Base-by-base conservation (phyloP, 1,140 invertebrate genomes). In the Scylla paramamosain region DNA sequence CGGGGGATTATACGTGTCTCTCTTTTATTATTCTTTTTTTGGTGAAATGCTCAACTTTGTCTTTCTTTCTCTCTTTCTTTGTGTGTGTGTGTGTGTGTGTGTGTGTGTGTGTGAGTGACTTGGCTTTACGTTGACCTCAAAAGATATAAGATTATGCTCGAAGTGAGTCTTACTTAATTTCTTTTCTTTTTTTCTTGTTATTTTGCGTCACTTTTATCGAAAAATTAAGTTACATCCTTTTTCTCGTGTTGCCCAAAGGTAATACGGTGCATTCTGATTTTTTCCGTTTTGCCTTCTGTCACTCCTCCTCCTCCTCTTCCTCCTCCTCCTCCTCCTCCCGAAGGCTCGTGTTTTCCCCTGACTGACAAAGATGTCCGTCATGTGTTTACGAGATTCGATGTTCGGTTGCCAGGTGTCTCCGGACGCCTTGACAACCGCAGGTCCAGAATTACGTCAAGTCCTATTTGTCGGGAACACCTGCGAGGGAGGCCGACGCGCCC, bases 381-480 rank as follows among this genome's bases (percentile, higher is more conserved):
- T 77, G 25, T 77, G 67, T 77, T 77, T 77, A 77, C 67, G 67
- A 77, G 67, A 77, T n/a, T 77, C 67, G 67, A 7, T n/a, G 16
- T 77, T 77, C 12, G 67, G 67, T 77, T 77, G 67, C 67, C 67
- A n/a, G 67, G 67, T 77, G 67, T 77, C 67, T 6, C 67, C 67
- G 67, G 67, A 77, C 67, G 67, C 67, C 67, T 77, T 20, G n/a
- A 77, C 67, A 77, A 77, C 67, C 67, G n/a, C 67, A 77, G 67
- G 67, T 77, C 67, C 67, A 7, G 67, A 77, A 77, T 77, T 77
- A 77, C 25, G 67, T 77, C 67, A 77, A 77, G 67, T 77, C 67
- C 67, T 77, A 77, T 77, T 77, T 77, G 67, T 77, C 67, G 67
- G 67, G 67, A 20, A 77, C 67, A 77, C 67, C 67, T 77, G 67